A percentile compares a stretch with the other conserved stretches of the same genome.
Evolutionary conservation across 1,140 invertebrate genomes (phyloP).

Genomic region (Drosophila albomicans): DNA sequence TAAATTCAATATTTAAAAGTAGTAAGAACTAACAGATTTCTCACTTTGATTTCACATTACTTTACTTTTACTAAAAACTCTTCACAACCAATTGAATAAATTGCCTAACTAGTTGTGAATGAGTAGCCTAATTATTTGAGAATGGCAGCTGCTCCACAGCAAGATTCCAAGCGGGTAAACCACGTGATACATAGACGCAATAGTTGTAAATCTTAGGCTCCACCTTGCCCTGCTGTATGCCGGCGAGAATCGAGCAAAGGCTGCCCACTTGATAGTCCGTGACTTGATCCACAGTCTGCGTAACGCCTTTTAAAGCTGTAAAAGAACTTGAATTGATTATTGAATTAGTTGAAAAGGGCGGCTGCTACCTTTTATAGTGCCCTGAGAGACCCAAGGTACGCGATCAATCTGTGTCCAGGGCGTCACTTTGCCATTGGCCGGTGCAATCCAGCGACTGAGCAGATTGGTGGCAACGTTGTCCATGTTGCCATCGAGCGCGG

Average conservation of each 20-base stretch:
- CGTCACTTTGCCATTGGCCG: constrained; percentile 44
- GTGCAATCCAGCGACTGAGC: constrained; percentile 71
- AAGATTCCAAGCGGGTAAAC: constrained; percentile 77
- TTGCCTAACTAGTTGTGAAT: not conserved
- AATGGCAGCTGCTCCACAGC: constrained; percentile 63
- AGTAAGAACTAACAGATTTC: not conserved
- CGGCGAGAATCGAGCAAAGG: constrained; percentile 59
- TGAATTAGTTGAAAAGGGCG: too few relatives aligned
- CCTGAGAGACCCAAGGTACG: constrained; percentile 62
- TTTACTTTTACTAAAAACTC: not conserved
- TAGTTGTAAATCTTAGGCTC: constrained; percentile 70
- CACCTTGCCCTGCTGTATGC: constrained; percentile 62
- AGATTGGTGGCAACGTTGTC: constrained; percentile 67
- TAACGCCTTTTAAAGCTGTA: constrained; percentile 21
- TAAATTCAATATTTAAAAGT: not conserved
- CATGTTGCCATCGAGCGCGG: constrained; percentile 74
- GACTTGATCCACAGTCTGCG: constrained; percentile 23
- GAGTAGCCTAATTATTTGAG: constrained; percentile 9
- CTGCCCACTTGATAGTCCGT: constrained; percentile 67
- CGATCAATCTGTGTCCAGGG: constrained; percentile 75
- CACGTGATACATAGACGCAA: constrained; percentile 75
- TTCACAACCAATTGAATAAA: constrained; percentile 1
- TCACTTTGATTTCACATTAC: not conserved
- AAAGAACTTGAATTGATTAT: not conserved
- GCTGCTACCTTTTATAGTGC: constrained; percentile 60